phyloP scores from a whole-genome alignment of 1,140 invertebrate genomes.

The Drosophila auraria region DNA sequence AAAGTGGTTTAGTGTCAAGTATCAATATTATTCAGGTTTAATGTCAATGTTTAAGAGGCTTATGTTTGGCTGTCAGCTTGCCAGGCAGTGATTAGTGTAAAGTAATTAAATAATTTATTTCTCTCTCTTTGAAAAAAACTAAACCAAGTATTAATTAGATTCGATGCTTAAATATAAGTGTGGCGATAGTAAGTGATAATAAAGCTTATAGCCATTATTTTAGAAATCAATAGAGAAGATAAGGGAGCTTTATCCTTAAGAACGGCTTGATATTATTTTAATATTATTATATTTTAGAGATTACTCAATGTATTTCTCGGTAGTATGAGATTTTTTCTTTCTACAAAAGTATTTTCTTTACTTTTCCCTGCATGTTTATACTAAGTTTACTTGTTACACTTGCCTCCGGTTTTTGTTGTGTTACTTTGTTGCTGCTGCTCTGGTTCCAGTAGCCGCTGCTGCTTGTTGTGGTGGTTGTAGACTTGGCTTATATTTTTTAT shows the following conservation, averaged over 20 bases:
- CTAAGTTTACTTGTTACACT: constrained; percentile 25
- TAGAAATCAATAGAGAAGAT: no score
- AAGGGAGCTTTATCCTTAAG: no score
- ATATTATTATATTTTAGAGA: no score
- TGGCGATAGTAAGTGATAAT: no score
- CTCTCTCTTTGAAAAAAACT: neutral
- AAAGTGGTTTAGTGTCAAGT: constrained; percentile 6
- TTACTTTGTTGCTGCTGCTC: constrained; percentile 26
- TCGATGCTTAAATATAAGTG: no score
- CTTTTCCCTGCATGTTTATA: neutral
- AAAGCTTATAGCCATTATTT: no score
- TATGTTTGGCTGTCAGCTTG: constrained; percentile 7
- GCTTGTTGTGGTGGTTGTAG: constrained; percentile 13
- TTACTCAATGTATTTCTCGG: no score
- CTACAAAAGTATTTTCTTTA: neutral
- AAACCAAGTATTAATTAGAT: no score
- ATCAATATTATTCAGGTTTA: constrained; percentile 20
- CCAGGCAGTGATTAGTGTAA: no score
- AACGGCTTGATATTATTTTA: no score
- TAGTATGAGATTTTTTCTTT: no score
- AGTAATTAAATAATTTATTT: neutral
- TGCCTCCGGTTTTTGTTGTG: constrained; percentile 59
- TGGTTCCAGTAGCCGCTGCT: constrained; percentile 31
- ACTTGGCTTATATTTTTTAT: constrained; percentile 16
- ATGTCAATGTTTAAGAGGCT: neutral